Evolutionary conservation across 2,797 vertebrate species (phyloP), one percentile per base, ranked within the genome.

Genomic region (Neosilurus mollespiculum): DNA sequence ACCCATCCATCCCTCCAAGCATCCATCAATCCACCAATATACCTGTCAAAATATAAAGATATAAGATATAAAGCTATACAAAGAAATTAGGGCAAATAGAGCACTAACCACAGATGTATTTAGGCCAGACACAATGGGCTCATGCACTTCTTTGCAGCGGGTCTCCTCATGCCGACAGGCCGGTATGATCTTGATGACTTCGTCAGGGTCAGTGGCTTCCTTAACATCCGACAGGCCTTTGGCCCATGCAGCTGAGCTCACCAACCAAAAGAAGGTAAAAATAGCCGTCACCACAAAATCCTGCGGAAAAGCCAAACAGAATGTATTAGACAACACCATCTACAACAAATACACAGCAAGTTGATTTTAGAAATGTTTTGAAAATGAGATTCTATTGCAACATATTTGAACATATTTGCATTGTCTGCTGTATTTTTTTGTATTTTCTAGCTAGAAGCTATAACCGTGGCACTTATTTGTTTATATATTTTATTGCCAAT

Each of bases 261-360:
- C 96, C 89, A 98, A 87, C 96, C 96, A 98, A 93, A 97, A 93
- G 90, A 98, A 97, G 88, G 96, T 90, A 0, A 97, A 97, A 73
- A 95, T 91, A 0, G 88, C 95, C 0, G 96, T 97, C 86, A 95
- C 94, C 2, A 94, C 92, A 61, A 97, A 96, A 88, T 98, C 96
- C 96, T 97, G 85, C n/a, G 15, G 26, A 73, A 53, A 0, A 80
- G 37, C 8, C 67, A 69, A 75, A 72, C 3, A 59, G 30, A 65
- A 64, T 64, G 73, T 43, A 65, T 64, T 20, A 61, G 18, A 43
- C 18, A 37, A 26, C 26, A 34, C n/a, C n/a, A 16, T 26, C 69
- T 49, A n/a, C 12, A 49, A 14, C 26, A 65, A 65, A 84, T 37
- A 54, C 34, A n/a, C 24, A 76, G 14, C 76, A 67, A 7, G 5